phyloP scores from a whole-genome alignment of 2,113 vertebrate genomes.

The Machaerirhynchus nigripectus region DNA sequence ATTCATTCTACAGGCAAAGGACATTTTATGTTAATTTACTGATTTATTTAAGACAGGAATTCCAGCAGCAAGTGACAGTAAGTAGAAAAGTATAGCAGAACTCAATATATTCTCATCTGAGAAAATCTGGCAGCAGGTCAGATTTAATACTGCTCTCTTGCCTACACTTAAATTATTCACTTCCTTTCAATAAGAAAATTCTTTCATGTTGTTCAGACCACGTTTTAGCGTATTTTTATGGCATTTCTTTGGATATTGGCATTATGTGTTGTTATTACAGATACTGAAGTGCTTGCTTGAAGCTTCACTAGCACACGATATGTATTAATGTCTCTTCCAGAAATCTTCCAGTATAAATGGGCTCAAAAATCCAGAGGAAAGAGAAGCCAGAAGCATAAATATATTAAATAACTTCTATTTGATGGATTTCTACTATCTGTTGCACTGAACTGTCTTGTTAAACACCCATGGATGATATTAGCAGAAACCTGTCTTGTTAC shows the following conservation, averaged over 20 bases:
- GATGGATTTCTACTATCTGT: background rate
- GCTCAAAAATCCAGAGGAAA: background rate
- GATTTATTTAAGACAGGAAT: conserved; percentile 4
- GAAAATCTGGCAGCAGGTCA: background rate
- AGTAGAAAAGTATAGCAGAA: conserved; percentile 6
- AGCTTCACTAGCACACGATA: background rate
- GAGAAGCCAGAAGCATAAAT: background rate
- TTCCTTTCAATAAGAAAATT: background rate
- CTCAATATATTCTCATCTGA: background rate
- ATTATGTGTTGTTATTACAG: background rate
- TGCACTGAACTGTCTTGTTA: background rate
- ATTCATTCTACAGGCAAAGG: background rate
- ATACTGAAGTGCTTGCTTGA: background rate
- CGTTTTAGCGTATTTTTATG: background rate
- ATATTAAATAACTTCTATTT: background rate
- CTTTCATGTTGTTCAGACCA: conserved; percentile 8
- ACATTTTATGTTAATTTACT: conserved; percentile 39
- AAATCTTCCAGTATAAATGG: background rate
- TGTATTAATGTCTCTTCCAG: background rate
- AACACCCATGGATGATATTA: background rate
- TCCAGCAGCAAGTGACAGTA: background rate
- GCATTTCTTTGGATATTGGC: background rate
- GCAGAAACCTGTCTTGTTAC: background rate
- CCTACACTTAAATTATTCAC: background rate
- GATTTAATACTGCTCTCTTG: background rate